These are phyloP conservation scores for Nycticorax nycticorax DNA, from an alignment of 2,113 vertebrate species.

Conservation along the genomic window DNA sequence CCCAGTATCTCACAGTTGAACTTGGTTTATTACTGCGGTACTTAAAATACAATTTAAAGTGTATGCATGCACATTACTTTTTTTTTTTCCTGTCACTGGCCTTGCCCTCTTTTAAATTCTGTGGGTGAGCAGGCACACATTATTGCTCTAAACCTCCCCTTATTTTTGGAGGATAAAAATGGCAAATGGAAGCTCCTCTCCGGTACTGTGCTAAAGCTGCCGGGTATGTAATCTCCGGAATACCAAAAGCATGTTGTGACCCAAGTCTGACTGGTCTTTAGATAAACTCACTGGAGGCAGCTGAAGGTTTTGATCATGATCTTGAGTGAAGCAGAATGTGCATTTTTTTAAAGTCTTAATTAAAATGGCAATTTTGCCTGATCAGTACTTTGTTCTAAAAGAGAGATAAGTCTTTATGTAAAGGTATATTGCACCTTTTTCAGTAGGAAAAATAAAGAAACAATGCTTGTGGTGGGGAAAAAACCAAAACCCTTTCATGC, in stretches of 20 bases:
- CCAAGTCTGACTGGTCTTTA: not conserved
- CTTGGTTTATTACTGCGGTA: conserved; percentile 29
- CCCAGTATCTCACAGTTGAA: not conserved
- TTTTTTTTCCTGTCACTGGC: not conserved
- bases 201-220: not conserved
- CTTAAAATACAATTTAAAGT: conserved; percentile 52
- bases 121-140: not conserved
- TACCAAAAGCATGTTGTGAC: not conserved
- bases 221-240: not conserved
- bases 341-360: not conserved
- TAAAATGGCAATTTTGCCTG: not conserved
- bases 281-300: not conserved
- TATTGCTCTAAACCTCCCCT: not conserved
- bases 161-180: conserved; percentile 38
- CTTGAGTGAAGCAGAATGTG: not conserved
- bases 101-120: conserved; percentile 21
- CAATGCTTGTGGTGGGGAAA: not conserved
- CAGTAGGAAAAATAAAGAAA: not conserved
- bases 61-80: rapidly evolving
- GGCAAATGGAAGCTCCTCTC: not conserved
- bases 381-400: not conserved
- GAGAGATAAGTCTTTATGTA: not conserved
- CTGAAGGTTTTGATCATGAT: not conserved
- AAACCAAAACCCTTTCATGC: not conserved
- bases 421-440: not conserved